Evolutionary conservation across 2,113 vertebrate species (phyloP).

Genomic region (Grammomys dolichurus): DNA sequence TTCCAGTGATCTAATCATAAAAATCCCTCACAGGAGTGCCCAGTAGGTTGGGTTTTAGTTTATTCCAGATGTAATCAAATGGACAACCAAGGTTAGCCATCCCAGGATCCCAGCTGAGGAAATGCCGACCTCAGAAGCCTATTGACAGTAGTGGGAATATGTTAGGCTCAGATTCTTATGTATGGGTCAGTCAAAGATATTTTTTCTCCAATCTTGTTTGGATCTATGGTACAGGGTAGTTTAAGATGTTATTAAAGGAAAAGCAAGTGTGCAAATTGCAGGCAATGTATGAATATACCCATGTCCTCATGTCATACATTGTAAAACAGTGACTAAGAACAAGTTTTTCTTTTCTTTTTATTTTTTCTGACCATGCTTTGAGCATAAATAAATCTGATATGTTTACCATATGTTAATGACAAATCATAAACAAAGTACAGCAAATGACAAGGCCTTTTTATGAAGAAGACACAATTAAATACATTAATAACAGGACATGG

Average conservation of each 20-base stretch:
- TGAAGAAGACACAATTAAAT: background rate
- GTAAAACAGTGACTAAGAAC: background rate
- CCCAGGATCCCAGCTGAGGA: too few relatives aligned
- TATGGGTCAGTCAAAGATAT: background rate
- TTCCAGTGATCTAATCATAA: background rate
- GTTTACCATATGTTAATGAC: background rate
- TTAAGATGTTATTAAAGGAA: background rate
- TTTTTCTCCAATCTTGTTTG: background rate
- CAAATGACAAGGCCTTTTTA: background rate
- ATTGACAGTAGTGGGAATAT: too few relatives aligned
- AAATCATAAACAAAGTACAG: background rate
- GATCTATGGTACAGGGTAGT: background rate
- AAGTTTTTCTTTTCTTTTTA: background rate
- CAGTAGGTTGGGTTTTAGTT: background rate
- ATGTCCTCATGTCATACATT: background rate
- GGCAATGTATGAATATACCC: background rate
- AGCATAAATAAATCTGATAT: background rate
- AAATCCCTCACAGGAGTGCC: background rate
- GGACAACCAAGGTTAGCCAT: background rate
- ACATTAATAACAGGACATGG: background rate
- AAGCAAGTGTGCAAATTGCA: background rate
- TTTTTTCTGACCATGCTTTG: background rate
- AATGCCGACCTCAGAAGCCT: background rate
- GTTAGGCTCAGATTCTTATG: background rate
- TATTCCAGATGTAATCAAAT: background rate